These are phyloP conservation scores for Channa maculata DNA, from an alignment of 2,113 vertebrate genomes.

Conservation along the genomic window DNA sequence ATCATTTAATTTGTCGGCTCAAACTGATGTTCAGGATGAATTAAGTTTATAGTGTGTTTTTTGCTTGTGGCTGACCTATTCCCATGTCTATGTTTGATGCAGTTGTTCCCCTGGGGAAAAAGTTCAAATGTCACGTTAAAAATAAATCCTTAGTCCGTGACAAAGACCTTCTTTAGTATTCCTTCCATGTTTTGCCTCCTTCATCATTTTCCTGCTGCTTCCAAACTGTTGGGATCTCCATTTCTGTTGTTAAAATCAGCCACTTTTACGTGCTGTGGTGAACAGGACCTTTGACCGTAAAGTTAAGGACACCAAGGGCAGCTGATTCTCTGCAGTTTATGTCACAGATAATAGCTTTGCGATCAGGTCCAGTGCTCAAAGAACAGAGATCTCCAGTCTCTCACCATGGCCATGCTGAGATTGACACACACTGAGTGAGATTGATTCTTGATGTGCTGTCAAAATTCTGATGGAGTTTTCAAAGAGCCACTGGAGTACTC, in stretches of 20 bases:
- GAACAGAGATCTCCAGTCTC: conserved; percentile 36
- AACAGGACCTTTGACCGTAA: not conserved
- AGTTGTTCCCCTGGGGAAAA: conserved; percentile 42
- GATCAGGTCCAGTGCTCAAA: conserved; percentile 51
- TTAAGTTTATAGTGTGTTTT: conserved; percentile 35
- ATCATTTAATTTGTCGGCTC: conserved; percentile 34
- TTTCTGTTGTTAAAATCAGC: not conserved
- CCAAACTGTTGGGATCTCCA: not conserved
- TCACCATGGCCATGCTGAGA: conserved; percentile 9
- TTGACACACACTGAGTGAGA: conserved; percentile 23
- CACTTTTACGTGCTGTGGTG: not conserved
- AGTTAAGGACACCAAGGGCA: not conserved
- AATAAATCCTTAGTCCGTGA: conserved; percentile 51
- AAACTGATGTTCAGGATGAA: conserved; percentile 35
- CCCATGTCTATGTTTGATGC: conserved; percentile 50
- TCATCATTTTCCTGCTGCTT: conserved; percentile 21
- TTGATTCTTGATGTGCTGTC: conserved; percentile 35
- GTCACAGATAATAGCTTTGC: conserved; percentile 54
- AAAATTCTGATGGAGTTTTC: conserved; percentile 58
- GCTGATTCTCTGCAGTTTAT: conserved; percentile 18
- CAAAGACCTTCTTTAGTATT: conserved; percentile 32
- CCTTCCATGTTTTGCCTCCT: conserved; percentile 5
- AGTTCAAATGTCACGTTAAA: conserved; percentile 55
- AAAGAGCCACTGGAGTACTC: conserved; percentile 19
- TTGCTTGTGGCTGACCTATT: conserved; percentile 59